These are phyloP conservation scores for Leptodactylus fuscus DNA, from an alignment of 2,113 vertebrate species.

Conservation along the genomic window DNA sequence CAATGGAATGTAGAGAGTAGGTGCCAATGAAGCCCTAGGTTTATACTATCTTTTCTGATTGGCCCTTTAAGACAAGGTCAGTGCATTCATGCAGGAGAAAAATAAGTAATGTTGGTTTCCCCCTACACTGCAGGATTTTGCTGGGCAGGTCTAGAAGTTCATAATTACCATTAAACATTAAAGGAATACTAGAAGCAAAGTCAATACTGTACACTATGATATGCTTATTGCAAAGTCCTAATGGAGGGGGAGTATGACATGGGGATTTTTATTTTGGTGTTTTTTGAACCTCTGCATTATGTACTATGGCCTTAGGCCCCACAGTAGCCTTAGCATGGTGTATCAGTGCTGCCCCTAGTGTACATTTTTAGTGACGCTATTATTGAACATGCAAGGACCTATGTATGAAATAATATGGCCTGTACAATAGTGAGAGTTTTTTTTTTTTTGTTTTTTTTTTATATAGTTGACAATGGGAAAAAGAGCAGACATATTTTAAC, in stretches of 20 bases:
- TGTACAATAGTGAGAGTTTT: background rate
- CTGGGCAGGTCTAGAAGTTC: background rate
- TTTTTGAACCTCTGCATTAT: background rate
- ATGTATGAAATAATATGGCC: background rate
- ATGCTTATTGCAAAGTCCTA: background rate
- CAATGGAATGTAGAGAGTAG: background rate
- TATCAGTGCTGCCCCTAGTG: too few relatives aligned
- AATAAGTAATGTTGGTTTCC: background rate
- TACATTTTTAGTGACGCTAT: background rate
- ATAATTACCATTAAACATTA: background rate
- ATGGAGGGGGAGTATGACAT: background rate
- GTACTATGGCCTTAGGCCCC: background rate
- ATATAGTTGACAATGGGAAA: too few relatives aligned
- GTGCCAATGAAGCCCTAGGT: background rate
- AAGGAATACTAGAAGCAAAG: background rate
- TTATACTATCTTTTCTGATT: background rate
- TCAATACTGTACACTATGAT: background rate
- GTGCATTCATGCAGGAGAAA: background rate
- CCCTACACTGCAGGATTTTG: background rate
- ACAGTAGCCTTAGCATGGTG: too few relatives aligned
- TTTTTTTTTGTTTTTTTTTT: too few relatives aligned
- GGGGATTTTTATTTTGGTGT: background rate
- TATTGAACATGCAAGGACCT: background rate
- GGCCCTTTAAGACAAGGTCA: background rate
- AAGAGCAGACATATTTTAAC: too few relatives aligned